Evolutionary conservation across 1,140 invertebrate genomes (phyloP).

Genomic region (Prorops nasuta): DNA sequence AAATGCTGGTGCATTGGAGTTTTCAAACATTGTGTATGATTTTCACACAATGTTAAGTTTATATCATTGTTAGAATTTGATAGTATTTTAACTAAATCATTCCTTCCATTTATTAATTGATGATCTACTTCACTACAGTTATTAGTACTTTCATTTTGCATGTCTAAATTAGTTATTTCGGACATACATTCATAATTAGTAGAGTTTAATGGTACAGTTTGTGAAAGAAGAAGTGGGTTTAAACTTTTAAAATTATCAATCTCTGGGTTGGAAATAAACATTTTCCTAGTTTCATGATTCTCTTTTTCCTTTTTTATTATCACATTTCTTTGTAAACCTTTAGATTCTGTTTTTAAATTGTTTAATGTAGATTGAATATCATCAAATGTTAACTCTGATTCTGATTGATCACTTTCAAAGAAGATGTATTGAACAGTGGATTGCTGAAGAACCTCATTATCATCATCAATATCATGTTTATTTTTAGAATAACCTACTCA

Average conservation of each 20-base stretch:
- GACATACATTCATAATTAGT: not conserved
- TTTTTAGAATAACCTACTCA: not conserved
- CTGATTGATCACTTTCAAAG: constrained; percentile 41
- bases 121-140: not conserved
- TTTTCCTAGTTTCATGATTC: constrained; percentile 1
- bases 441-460: constrained; percentile 38
- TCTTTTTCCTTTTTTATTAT: constrained; percentile 11
- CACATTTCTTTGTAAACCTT: not conserved
- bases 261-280: too few species aligned
- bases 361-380: constrained; percentile 41
- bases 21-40: not conserved
- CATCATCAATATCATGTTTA: constrained; percentile 18
- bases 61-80: not conserved
- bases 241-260: not conserved
- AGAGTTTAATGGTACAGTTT: not conserved
- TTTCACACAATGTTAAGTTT: not conserved
- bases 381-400: constrained; percentile 50
- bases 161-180: not conserved
- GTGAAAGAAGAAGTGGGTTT: not conserved
- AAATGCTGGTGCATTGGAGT: constrained; percentile 7
- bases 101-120: not conserved
- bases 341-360: constrained; percentile 18
- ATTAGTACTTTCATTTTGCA: not conserved
- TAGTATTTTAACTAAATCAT: not conserved
- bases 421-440: constrained; percentile 52